These are phyloP conservation scores for Branchellion lobata DNA, from an alignment of 2,888 invertebrate species.

Conservation along the genomic window DNA sequence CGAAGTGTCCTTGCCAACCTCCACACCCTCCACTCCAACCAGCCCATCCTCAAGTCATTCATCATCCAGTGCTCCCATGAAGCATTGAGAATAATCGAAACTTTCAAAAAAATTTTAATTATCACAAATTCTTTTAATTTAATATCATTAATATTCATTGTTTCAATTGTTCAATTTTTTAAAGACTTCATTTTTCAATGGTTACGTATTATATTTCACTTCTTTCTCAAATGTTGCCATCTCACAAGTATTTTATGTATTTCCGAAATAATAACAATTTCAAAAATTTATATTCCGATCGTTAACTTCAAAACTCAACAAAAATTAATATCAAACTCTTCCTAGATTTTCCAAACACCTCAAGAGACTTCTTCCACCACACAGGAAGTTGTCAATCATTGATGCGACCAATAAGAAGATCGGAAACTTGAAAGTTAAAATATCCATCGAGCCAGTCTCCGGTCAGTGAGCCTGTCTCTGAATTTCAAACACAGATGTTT, in stretches of 20 bases:
- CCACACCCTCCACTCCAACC: constrained; percentile 4
- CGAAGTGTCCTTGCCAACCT: neutral
- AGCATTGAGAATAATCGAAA: no score
- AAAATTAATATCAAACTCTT: neutral
- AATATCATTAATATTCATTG: no score
- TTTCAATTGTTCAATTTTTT: neutral
- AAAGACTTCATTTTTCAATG: neutral
- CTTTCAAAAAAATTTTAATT: no score
- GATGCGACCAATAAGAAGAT: neutral
- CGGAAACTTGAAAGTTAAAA: neutral
- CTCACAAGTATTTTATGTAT: no score
- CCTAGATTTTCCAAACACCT: neutral
- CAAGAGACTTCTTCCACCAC: neutral
- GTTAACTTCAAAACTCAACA: neutral
- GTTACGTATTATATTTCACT: no score
- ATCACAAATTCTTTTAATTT: no score
- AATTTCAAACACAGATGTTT: no score
- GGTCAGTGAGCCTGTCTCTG: neutral
- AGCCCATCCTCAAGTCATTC: neutral
- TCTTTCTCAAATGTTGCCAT: no score
- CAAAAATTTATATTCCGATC: no score
- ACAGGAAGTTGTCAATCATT: neutral
- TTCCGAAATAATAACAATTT: no score
- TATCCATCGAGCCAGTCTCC: neutral
- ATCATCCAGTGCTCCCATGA: no score